Evolutionary conservation across 1,140 invertebrate species (phyloP), one percentile per base, ranked within the genome.

Genomic region (Zelostemma sp.): DNA sequence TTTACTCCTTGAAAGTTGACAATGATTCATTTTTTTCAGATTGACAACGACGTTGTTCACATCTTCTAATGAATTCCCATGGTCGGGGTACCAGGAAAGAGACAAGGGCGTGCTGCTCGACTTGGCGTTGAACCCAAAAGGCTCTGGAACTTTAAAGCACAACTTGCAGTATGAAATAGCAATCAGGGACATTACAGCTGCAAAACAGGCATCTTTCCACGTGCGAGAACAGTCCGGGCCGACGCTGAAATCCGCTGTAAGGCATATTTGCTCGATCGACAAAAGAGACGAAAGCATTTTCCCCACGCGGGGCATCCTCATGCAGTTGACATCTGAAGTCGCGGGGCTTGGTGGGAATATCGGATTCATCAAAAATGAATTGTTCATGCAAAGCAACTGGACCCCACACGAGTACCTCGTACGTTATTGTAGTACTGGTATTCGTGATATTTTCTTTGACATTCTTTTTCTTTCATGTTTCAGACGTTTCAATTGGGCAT

Each of bases 271-370:
- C 58, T 87, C 88, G 0, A 87, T 92, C 41, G 95, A 97, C 82
- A 89, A 89, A 57, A 87, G 95, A 63, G 93, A 97, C 82, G 90
- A 92, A 62, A 71, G 84, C 15, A 90, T 96, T 66, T 92, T 97
- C 80, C 95, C 95, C 0, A 89, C 87, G 17, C 79, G 74, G 59
- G 95, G 95, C 12, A 83, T 87, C 14, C 85, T 92, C 48, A 81
- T 95, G 14, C 89, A 91, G 79, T 85, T 91, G 49, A 88, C 86
- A 5, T 88, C 92, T 68, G 95, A 97, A 88, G 85, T 94, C 77
- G 94, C 95, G 43, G 94, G 96, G 0, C 80, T 97, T 0, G 95
- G 95, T 15, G 96, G 96, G 1, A 91, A 95, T 80, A 90, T 95
- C 25, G 91, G 92, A 14, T 96, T 95, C 81, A 74, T 95, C 1